Evolutionary conservation across 2,113 vertebrate species (phyloP), one percentile per base, ranked within the genome.

Genomic region (Chroicocephalus ridibundus): DNA sequence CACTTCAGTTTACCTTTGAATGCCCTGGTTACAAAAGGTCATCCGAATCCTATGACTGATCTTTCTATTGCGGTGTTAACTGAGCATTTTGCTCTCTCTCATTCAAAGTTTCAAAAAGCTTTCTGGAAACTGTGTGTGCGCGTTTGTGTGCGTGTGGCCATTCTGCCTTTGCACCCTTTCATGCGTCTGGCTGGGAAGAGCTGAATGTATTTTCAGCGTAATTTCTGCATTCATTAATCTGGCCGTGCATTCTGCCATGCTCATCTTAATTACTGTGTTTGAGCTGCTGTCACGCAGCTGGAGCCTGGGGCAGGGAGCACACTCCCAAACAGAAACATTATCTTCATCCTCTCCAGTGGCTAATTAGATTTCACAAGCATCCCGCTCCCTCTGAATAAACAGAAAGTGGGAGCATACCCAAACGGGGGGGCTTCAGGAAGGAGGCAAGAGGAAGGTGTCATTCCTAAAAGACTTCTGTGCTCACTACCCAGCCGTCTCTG

Each of bases 331-430:
- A 84, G 60, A 77, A 89, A 85, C 66, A 84, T 81, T 75, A 34
- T 68, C 86, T 62, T 74, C 85, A 44, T 90, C 40, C 81, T 95
- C 94, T 82, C 82, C 84, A 42, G 82, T 12, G 60, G 46, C 71
- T 94, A 90, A 87, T 95, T 97, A 97, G 61, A 61, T 88, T 88
- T 96, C 95, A 90, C 66, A 58, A 87, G 55, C 78, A 81, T 84
- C 64, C 32, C 6, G 24, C 42, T 85, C 55, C 62, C 80, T 85
- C 36, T 46, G 49, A 64, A 83, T 83, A 94, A 96, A 92, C 71
- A 84, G 65, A 80, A 94, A 66, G 57, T 66, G 55, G 88, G 78
- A 84, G 46, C 69, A 26, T 82, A 88, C 44, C 66, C 88, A 51
- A 62, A 75, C 42, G 14, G 18, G 55, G 60, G 60, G 51, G 36